Evolutionary conservation across 2,797 vertebrate species (phyloP), one percentile per base, ranked within the genome.

Genomic region (Paguma larvata): DNA sequence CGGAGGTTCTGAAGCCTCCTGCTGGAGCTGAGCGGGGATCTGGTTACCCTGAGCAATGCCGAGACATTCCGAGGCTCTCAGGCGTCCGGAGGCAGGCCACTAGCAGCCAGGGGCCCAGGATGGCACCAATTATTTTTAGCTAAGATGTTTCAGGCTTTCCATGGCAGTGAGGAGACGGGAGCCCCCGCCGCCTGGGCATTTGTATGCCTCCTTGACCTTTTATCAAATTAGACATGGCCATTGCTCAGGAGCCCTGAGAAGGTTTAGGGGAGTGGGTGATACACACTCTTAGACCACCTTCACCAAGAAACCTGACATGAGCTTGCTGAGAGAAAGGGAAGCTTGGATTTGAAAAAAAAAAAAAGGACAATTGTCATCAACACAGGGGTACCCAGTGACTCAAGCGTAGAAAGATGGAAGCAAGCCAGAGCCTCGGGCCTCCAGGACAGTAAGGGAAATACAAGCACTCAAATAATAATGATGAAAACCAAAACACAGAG

Each of bases 101-200:
- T 0, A 5, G 63, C 62, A 92, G 80, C 51, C 62, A 0, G 27
- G 41, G 51, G 38, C 90, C 90, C 63, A 34, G 80, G 92, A 73
- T 8, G 46, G 53, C 65, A 38, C 8, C 0, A 11, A 46, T 34
- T 98, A 95, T 97, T 98, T 95, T 97, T 98, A 95, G 73, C 41
- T 38, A 84, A 97, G 96, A 92, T 77, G 92, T 65, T 70, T 70
- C 59, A 68, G 27, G 72, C 48, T 90, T 80, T 92, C 80, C 90
- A 41, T 11, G 23, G 63, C 8, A 15, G 30, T 0, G 77, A 90
- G 88, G 13, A 78, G 34, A 51, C 77, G 72, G 80, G 73, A 77
- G 41, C 34, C 53, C 80, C 80, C 59, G 3, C 15, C 0, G n/a
- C 9, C 75, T 63, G 77, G 48, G 34, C 46, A 68, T 25, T 21